These are phyloP conservation scores for Acrocera orbiculus DNA, from an alignment of 2,888 invertebrate species.

Conservation along the genomic window DNA sequence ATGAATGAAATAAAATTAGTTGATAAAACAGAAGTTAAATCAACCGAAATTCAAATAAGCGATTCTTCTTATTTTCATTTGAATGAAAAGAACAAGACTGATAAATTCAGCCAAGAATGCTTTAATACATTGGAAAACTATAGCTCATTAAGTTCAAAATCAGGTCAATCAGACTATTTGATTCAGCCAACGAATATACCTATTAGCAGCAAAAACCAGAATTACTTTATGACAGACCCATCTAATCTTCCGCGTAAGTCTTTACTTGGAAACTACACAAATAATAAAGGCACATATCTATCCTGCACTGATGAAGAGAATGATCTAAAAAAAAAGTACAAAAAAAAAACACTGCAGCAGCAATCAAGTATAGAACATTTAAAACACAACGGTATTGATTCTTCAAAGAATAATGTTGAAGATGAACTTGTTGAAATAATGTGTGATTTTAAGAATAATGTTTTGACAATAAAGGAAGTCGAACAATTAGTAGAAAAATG, in stretches of 20 bases:
- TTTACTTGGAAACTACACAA: constrained; percentile 12
- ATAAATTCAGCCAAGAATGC: constrained; percentile 30
- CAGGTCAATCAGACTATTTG: constrained; percentile 34
- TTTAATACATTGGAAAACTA: constrained; percentile 27
- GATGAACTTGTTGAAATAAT: constrained; percentile 74
- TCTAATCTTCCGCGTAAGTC: constrained; percentile 28
- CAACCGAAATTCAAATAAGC: constrained; percentile 27
- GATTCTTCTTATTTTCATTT: constrained; percentile 31
- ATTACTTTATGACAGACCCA: constrained; percentile 26
- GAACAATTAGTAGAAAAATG: constrained; percentile 73
- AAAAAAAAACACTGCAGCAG: no score
- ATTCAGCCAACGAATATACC: constrained; percentile 45
- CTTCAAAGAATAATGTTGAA: constrained; percentile 31
- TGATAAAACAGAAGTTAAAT: constrained; percentile 21
- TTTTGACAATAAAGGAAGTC: constrained; percentile 67
- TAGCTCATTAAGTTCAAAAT: constrained; percentile 11
- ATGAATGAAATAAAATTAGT: constrained; percentile 21
- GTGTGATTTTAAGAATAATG: constrained; percentile 76
- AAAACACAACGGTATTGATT: constrained; percentile 27
- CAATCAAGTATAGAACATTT: no score
- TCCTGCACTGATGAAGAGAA: no score
- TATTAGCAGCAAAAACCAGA: constrained; percentile 23
- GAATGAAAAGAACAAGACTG: constrained; percentile 26
- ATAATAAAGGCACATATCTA: constrained; percentile 22
- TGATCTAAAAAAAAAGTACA: no score